Evolutionary conservation across 2,888 invertebrate genomes (phyloP), one percentile per base, ranked within the genome.

Genomic region (Acrobasis consociella): DNA sequence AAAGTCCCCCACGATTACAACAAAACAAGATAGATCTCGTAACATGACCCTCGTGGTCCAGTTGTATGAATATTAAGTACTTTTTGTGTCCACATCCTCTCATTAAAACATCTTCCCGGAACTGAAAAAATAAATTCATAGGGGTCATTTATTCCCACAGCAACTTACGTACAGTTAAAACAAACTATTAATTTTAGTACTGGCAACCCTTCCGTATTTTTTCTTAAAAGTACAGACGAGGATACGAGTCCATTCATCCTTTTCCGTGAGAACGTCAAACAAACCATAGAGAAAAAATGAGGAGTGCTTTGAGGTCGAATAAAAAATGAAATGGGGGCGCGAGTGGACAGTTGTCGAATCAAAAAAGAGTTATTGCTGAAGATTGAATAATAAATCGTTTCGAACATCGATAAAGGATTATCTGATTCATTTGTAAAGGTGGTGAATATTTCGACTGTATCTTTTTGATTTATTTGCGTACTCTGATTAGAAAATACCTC

Each of bases 191-290:
- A 86, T 87, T 90, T 88, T 74, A 84, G 83, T 85, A 82, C 85
- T 81, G 81, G 78, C 82, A 91, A 90, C 91, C 91, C 91, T 91
- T 91, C 91, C 90, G 88, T 77, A 87, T 91, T 91, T 89, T 89
- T 80, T 69, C 73, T 70, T 65, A 64, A 66, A 68, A 65, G 75
- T 71, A 68, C 72, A 78, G 75, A 75, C 76, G 76, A 75, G 71
- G 68, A 72, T 69, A 72, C 68, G 64, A 79, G 87, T 86, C 87
- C 86, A 87, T 89, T 86, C 85, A 88, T 80, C 78, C 84, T 89
- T 87, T 86, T 87, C 89, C 91, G 91, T 91, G 91, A 90, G 91
- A 91, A 91, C 86, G 68, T 83, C 85, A 90, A 90, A 91, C 77
- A 91, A 80, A 78, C 78, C 83, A 85, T 84, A 86, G 76, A 82